Evolutionary conservation across 2,113 vertebrate genomes (phyloP).

Genomic region (Mugil cephalus): DNA sequence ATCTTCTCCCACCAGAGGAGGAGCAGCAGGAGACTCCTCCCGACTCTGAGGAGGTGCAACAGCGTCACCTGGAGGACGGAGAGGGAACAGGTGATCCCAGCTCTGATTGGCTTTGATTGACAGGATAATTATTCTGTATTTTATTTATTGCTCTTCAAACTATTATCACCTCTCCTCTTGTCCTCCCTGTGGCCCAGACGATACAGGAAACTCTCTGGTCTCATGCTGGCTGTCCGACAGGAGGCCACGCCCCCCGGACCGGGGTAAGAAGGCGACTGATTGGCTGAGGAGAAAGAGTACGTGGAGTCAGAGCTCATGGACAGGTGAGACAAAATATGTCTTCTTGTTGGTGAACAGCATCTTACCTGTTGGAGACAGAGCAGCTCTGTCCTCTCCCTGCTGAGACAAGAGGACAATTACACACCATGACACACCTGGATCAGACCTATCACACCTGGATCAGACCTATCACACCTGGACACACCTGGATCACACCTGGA

Average conservation of each 20-base stretch:
- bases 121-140: no score
- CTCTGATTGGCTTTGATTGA: no score
- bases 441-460: neutral
- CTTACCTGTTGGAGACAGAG: slow-evolving; percentile 89
- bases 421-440: slow-evolving; percentile 40
- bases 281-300: slow-evolving; percentile 81
- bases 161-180: slow-evolving; percentile 89
- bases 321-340: rapidly evolving
- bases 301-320: neutral
- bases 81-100: neutral
- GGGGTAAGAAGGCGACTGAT: slow-evolving; percentile 88
- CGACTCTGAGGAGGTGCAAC: slow-evolving; percentile 21
- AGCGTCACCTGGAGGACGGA: slow-evolving; percentile 49
- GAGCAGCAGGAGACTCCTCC: slow-evolving; percentile 48
- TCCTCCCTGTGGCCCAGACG: slow-evolving; percentile 89
- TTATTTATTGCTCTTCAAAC: no score
- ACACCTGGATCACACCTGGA: slow-evolving; percentile 43
- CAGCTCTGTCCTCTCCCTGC: slow-evolving; percentile 90
- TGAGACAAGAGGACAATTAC: slow-evolving; percentile 35
- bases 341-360: rapidly evolving
- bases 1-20: slow-evolving; percentile 74
- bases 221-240: slow-evolving; percentile 83
- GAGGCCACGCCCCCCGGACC: slow-evolving; percentile 80
- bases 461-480: neutral
- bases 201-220: slow-evolving; percentile 95